Evolutionary conservation across 2,113 vertebrate genomes (phyloP).

Genomic region (Patagioenas fasciata): DNA sequence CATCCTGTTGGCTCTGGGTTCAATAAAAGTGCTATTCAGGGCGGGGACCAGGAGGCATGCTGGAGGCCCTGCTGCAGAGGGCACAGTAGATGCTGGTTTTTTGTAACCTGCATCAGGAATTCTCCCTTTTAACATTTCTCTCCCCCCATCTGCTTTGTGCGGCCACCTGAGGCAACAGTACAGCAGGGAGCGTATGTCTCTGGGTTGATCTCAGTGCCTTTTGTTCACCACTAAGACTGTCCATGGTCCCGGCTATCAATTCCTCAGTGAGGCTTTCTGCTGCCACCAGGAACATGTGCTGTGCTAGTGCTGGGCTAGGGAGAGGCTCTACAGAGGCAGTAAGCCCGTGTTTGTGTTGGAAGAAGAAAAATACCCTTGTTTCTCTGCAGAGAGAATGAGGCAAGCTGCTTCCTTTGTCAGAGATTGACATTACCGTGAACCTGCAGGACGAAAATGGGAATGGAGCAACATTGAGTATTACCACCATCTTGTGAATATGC

Average conservation of each 20-base stretch:
- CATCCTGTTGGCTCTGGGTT: neutral
- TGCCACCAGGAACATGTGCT: neutral
- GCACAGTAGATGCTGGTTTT: neutral
- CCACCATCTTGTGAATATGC: neutral
- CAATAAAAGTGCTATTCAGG: neutral
- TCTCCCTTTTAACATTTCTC: neutral
- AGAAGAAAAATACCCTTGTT: neutral
- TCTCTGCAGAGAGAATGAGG: neutral
- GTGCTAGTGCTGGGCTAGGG: neutral
- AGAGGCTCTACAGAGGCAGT: neutral
- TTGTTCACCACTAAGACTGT: neutral
- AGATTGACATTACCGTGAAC: neutral
- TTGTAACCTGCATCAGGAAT: neutral
- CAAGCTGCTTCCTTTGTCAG: neutral
- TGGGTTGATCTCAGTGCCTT: neutral
- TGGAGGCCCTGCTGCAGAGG: neutral
- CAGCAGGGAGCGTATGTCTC: neutral
- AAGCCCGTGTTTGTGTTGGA: neutral
- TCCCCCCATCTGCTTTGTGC: neutral
- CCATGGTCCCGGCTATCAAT: neutral
- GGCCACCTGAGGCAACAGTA: neutral
- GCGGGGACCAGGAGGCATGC: accelerated
- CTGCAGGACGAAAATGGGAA: neutral
- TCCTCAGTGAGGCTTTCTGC: neutral
- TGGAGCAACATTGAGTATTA: neutral